Evolutionary conservation across 2,797 vertebrate species (phyloP), one percentile per base, ranked within the genome.

Genomic region (Rhabdomys pumilio): DNA sequence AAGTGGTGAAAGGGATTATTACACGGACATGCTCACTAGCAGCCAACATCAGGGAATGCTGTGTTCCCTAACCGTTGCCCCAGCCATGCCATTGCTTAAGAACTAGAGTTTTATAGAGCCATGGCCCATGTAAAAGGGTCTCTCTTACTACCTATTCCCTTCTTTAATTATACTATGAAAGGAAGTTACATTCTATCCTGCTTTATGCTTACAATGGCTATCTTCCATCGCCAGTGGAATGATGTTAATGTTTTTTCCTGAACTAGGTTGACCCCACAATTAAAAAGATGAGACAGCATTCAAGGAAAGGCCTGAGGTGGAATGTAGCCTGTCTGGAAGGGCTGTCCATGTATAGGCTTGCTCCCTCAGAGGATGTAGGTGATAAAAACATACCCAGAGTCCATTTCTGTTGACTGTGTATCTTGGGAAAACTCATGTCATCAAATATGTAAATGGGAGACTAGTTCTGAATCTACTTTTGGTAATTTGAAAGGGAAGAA

Each of bases 141-240:
- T 93, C 94, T 90, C 47, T 72, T 77, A 29, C 26, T 59, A 31
- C 69, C 69, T 57, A 24, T 19, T 1, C 24, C 6, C 41, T 91
- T 93, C 91, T 93, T 82, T 57, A 84, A 77, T 34, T 55, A 41
- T 73, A 15, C 17, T 10, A 41, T 93, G 47, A 9, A 80, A 6
- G n/a, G 59, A 83, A 31, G 29, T 75, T 94, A 14, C 7, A 63
- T 65, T 91, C 80, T 59, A 9, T 34, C 14, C 47, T 67, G 17
- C 38, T 79, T 67, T 7, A 2, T 53, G 12, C 82, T 81, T 55
- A 2, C 61, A 47, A 4, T 13, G 20, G 29, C 29, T 83, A 5
- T n/a, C 80, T 89, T 86, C 47, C 22, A 44, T 87, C 91, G 50
- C 14, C 87, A 80, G 85, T 47, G 53, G 59, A 47, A 76, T 83